Base-by-base conservation (phyloP, 2,113 vertebrate species). In the Phocoena sinus region DNA sequence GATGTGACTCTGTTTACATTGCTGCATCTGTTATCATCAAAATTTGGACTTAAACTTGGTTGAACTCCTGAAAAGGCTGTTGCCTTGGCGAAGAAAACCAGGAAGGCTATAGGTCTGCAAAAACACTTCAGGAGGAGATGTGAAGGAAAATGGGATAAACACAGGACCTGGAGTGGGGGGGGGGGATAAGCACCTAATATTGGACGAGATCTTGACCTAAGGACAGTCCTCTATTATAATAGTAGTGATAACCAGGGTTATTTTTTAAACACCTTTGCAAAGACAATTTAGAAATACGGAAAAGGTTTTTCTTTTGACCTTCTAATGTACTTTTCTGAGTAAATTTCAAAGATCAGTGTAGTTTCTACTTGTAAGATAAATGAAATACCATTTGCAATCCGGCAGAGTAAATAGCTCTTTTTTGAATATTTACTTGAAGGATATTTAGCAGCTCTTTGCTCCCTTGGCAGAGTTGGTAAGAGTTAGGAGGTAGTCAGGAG, bases 291-390 rank as follows among this genome's bases (percentile, higher is more conserved):
- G 71, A 94, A 96, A 96, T 58, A 81, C 1, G 41, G 53, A 8
- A 76, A 89, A 90, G 79, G 53, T 71, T 97, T 95, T 91, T 21
- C 62, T 73, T 67, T 94, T 95, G 82, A 97, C 86, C 91, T 97
- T 91, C 82, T 93, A 17, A 62, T 62, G 94, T 91, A 76, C 77
- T 76, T 96, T 81, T 96, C 89, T 92, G 71, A 62, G 94, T 95
- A 97, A 97, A 97, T 97, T 97, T 96, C 90, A 97, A 93, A 97
- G 95, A 94, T 86, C 84, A 50, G 84, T 25, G 62, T 79, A 53
- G 50, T 33, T 95, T 91, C 87, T 41, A 62, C 84, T 56, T 86
- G n/a, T 68, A 67, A 81, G 95, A 93, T n/a, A 95, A 96, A 96
- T 94, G 92, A 97, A 97, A 96, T 94, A 95, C 70, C 81, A 80